Percentiles rank a stretch among this genome's conserved stretches.
These are phyloP conservation scores for Rhyacichthys aspro DNA, from an alignment of 2,797 vertebrate genomes.

Conservation along the genomic window DNA sequence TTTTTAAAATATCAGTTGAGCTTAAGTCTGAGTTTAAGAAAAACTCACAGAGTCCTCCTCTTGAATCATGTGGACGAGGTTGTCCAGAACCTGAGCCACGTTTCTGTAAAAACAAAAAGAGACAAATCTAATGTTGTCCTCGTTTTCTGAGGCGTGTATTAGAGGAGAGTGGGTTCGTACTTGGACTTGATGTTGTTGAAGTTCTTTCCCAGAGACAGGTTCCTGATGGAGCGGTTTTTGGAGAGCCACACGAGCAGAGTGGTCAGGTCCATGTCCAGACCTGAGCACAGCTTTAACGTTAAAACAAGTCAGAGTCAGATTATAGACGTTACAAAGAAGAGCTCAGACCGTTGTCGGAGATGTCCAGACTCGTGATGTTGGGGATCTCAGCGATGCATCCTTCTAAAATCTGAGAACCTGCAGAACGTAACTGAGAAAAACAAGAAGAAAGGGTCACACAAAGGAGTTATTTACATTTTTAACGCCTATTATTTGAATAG, in stretches of 20 bases:
- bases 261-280: conserved; percentile 92
- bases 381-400: conserved; percentile 96
- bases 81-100: conserved; percentile 90
- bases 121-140: conserved; percentile 27
- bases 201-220: conserved; percentile 94
- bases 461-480: too few species aligned
- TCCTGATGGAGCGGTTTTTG: conserved; percentile 94
- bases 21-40: too few species aligned
- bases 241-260: conserved; percentile 96
- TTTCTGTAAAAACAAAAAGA: conserved; percentile 78
- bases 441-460: not conserved
- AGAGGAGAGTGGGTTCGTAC: conserved; percentile 58
- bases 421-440: conserved; percentile 87
- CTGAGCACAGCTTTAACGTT: conserved; percentile 59
- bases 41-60: conserved; percentile 98
- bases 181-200: conserved; percentile 99
- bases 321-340: not conserved
- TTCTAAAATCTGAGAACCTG: conserved; percentile 94
- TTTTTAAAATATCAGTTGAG: too few species aligned
- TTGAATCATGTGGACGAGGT: conserved; percentile 96
- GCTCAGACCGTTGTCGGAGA: conserved; percentile 91
- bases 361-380: conserved; percentile 94
- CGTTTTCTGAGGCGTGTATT: not conserved
- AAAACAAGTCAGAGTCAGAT: too few species aligned
- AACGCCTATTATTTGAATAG: too few species aligned